Percentiles rank a stretch among this genome's conserved stretches.
These are phyloP conservation scores for Athripsodes cinereus DNA, from an alignment of 2,888 invertebrate genomes.

Conservation along the genomic window DNA sequence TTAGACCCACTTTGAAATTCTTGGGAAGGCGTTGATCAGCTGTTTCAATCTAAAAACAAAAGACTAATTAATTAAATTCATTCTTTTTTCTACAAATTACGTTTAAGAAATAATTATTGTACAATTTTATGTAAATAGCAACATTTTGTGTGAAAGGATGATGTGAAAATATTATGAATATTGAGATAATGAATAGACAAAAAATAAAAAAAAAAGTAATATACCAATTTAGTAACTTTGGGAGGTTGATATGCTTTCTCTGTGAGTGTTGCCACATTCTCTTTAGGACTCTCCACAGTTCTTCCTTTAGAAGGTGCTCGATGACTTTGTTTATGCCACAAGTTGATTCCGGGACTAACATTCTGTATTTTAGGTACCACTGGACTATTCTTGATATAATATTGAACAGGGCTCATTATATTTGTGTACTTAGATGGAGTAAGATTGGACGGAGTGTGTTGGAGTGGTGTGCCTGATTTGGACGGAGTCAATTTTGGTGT, in stretches of 20 bases:
- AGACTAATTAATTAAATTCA: not conserved
- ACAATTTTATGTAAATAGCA: not conserved
- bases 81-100: not conserved
- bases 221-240: constrained; percentile 19
- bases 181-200: too few species aligned
- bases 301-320: constrained; percentile 5
- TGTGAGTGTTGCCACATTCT: constrained; percentile 18
- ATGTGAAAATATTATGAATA: too few species aligned
- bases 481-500: not conserved
- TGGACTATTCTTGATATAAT: constrained; percentile 39
- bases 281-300: not conserved
- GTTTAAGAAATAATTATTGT: not conserved
- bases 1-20: constrained; percentile 18
- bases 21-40: constrained; percentile 15
- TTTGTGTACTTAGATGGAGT: constrained; percentile 31
- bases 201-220: too few species aligned
- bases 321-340: constrained; percentile 25
- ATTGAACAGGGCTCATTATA: constrained; percentile 39
- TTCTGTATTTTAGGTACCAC: constrained; percentile 35
- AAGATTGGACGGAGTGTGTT: constrained; percentile 2
- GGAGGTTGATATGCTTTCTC: constrained; percentile 26
- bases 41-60: constrained; percentile 19
- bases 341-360: constrained; percentile 31
- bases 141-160: not conserved
- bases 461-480: not conserved